Conservation (phyloP, 1,140 invertebrate species). For the Aphelinus certus region DNA sequence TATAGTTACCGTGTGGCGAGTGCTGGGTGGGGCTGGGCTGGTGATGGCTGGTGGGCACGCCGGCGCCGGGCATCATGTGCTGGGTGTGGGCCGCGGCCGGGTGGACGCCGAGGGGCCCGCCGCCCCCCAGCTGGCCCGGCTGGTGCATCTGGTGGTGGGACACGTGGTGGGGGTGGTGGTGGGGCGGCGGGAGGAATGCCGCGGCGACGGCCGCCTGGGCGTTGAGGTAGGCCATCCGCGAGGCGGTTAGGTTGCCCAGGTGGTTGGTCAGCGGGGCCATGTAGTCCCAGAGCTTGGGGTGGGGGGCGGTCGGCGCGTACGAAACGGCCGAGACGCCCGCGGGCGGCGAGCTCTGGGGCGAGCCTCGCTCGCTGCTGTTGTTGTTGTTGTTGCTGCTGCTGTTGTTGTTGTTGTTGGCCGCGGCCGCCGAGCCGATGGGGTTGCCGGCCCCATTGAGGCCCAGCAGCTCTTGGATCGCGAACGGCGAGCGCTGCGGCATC, state of each 20-base stretch:
- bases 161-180: constrained; percentile 66
- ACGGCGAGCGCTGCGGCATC: constrained; percentile 87
- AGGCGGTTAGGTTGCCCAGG: constrained; percentile 68
- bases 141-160: constrained; percentile 64
- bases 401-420: constrained; percentile 49
- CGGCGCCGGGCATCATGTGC: constrained; percentile 60
- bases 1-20: constrained; percentile 59
- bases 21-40: constrained; percentile 63
- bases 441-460: constrained; percentile 71
- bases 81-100: constrained; percentile 61
- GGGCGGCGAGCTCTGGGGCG: constrained; percentile 65
- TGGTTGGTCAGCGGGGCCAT: constrained; percentile 64
- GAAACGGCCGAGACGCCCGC: constrained; percentile 64
- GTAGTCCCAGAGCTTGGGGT: constrained; percentile 65
- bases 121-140: constrained; percentile 57
- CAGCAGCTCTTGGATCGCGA: constrained; percentile 90
- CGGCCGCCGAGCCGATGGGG: constrained; percentile 42
- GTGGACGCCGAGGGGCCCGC: constrained; percentile 60
- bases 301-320: constrained; percentile 64
- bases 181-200: constrained; percentile 80
- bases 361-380: constrained; percentile 59
- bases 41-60: constrained; percentile 59
- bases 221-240: constrained; percentile 86
- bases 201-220: constrained; percentile 88
- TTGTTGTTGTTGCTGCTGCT: constrained; percentile 54